Base-by-base conservation (phyloP, 2,113 vertebrate genomes). In the Dissostichus mawsoni region DNA sequence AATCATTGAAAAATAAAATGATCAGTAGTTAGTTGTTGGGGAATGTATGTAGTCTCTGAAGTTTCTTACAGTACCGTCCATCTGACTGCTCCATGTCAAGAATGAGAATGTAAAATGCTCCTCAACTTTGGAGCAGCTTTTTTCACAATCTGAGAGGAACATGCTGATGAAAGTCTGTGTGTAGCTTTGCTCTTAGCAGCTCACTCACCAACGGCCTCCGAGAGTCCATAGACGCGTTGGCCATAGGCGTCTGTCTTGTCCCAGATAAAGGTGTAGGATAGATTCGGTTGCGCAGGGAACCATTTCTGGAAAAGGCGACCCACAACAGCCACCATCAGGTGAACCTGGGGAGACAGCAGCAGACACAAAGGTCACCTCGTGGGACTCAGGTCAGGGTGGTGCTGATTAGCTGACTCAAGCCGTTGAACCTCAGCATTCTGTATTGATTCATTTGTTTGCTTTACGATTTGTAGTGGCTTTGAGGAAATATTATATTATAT, bases 191-290 rank as follows among this genome's bases (percentile, higher is more conserved):
- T 23, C 3, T 50, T 20, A 8, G 23, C 5, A 17, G 13, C 11
- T 41, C 62, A 95, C 98, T 94, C 93, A 99, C 98, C 98, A 3
- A 99, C 98, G 61, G 98, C 98, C 92, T 99, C 98, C 1, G 97
- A 98, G 0, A 99, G 94, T 76, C 98, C 98, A 3, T 97, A 99
- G 85, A 99, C 98, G 7, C 97, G 97, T 88, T 99, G 98, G 72
- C 97, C 97, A 82, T 99, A 99, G 0, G 98, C 98, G 11, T 99
- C 98, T 0, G 98, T 99, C 93, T 99, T 99, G 93, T 99, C 98
- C 98, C 98, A 99, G 92, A 99, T 99, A 72, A 99, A 99, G 18
- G 98, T 99, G 82, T 99, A 99, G 47, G 97, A 96, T 56, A 99
- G 92, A 87, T 98, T 99, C 16, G 98, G 98, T 11, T 98, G 98